Evolutionary conservation across 2,888 invertebrate genomes (phyloP).

Genomic region (Ormyrus rosae): DNA sequence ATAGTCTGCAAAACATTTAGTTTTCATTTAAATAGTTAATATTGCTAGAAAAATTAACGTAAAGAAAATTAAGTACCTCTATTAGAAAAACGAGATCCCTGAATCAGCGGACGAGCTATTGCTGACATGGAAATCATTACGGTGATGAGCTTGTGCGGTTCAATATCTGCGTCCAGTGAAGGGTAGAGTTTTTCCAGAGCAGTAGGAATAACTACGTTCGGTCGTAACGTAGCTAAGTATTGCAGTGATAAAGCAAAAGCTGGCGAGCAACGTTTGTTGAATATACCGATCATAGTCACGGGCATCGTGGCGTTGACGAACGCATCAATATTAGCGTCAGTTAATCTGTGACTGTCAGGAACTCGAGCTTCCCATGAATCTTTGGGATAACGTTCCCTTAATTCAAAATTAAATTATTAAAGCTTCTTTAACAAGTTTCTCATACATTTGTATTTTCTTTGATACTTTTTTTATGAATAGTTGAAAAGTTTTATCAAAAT

Average conservation of each 20-base stretch:
- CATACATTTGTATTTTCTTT: no score
- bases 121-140: constrained; percentile 84
- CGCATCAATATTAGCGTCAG: constrained; percentile 87
- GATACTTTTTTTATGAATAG: neutral
- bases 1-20: constrained; percentile 71
- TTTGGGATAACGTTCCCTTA: constrained; percentile 81
- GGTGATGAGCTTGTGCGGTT: constrained; percentile 89
- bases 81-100: constrained; percentile 71
- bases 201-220: constrained; percentile 88
- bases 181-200: constrained; percentile 88
- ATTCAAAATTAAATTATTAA: constrained; percentile 38
- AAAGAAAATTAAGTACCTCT: constrained; percentile 60
- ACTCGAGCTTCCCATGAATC: constrained; percentile 83
- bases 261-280: constrained; percentile 81
- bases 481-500: neutral
- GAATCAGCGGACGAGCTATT: constrained; percentile 82
- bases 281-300: constrained; percentile 87
- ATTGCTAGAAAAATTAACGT: neutral
- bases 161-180: constrained; percentile 89
- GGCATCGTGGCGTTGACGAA: constrained; percentile 88
- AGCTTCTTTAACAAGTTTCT: neutral
- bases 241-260: constrained; percentile 80
- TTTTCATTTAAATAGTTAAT: neutral
- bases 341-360: constrained; percentile 83
- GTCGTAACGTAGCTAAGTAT: constrained; percentile 86